phyloP scores from a whole-genome alignment of 2,888 invertebrate genomes.

The Orthosia incerta region DNA sequence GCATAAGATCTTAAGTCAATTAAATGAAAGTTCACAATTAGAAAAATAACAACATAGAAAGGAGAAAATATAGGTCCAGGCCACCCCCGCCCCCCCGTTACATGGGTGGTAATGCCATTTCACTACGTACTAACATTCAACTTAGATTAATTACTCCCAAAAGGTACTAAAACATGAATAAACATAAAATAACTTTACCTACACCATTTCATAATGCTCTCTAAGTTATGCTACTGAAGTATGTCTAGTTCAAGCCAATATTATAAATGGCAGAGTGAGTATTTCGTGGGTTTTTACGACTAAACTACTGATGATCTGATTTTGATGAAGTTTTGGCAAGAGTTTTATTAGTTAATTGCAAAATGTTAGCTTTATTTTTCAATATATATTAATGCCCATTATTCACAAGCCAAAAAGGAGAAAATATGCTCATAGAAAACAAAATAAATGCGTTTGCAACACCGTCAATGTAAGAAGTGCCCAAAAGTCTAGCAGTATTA shows the following conservation, averaged over 20 bases:
- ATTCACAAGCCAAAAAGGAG: no score
- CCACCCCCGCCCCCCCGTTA: background rate
- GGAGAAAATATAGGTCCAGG: background rate
- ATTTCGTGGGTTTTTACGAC: slow-evolving; percentile 10
- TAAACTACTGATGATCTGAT: background rate
- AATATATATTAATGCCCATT: background rate
- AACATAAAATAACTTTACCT: slow-evolving; percentile 54
- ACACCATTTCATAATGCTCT: slow-evolving; percentile 35
- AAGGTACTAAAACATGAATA: slow-evolving; percentile 56
- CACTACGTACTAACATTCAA: slow-evolving; percentile 38
- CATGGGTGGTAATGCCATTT: slow-evolving; percentile 14
- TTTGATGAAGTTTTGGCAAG: slow-evolving; percentile 6
- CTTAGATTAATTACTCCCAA: slow-evolving; percentile 52
- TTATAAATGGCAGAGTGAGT: background rate
- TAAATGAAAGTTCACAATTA: no score
- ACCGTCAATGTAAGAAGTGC: no score
- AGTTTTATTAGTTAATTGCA: no score
- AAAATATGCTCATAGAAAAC: no score
- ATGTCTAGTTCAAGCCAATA: slow-evolving; percentile 3
- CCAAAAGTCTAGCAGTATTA: no score
- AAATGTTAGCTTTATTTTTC: background rate
- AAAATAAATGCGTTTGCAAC: no score
- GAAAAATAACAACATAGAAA: background rate
- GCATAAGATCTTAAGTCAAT: no score
- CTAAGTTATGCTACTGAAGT: slow-evolving; percentile 34